Percentiles rank a stretch among this genome's conserved stretches.
Evolutionary conservation across 37 sponge, comb jelly and placozoan species (phyloP).

Genomic region (Beroe forskalii): DNA sequence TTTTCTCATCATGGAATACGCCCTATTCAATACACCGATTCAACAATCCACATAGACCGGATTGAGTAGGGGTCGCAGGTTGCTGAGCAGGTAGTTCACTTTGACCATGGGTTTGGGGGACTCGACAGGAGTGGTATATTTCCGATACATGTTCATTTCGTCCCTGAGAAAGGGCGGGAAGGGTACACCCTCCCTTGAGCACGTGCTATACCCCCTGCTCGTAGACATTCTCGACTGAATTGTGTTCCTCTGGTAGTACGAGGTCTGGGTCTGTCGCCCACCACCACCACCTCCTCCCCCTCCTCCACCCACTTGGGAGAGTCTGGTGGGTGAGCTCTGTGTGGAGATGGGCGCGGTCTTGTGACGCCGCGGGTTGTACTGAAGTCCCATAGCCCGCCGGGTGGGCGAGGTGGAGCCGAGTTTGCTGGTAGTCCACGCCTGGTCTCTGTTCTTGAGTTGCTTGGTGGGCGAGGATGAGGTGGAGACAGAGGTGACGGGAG

Average conservation of each 20-base stretch:
- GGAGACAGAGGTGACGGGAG: background rate
- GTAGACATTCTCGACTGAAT: background rate
- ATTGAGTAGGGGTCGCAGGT: background rate
- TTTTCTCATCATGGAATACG: too few relatives aligned
- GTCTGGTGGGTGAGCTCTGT: background rate
- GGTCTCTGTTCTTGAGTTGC: background rate
- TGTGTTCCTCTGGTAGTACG: too few relatives aligned
- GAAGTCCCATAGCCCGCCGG: background rate
- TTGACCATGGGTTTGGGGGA: background rate
- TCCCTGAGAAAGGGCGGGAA: constrained; percentile 2
- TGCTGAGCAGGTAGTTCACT: background rate
- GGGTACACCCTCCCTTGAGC: background rate
- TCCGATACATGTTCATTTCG: background rate
- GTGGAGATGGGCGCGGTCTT: background rate
- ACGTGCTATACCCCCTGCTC: background rate
- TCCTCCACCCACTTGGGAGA: background rate
- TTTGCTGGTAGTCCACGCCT: background rate
- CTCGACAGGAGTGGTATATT: constrained; percentile 28
- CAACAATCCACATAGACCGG: constrained; percentile 29
- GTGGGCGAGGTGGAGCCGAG: background rate
- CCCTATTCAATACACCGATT: too few relatives aligned
- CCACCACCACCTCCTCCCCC: background rate
- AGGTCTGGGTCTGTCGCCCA: too few relatives aligned
- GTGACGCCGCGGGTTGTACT: background rate
- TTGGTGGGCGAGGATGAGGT: background rate